A percentile compares a stretch with the other conserved stretches of the same genome.
phyloP scores from a whole-genome alignment of 2,888 invertebrate species.

The Caenorhabditis sulstoni region DNA sequence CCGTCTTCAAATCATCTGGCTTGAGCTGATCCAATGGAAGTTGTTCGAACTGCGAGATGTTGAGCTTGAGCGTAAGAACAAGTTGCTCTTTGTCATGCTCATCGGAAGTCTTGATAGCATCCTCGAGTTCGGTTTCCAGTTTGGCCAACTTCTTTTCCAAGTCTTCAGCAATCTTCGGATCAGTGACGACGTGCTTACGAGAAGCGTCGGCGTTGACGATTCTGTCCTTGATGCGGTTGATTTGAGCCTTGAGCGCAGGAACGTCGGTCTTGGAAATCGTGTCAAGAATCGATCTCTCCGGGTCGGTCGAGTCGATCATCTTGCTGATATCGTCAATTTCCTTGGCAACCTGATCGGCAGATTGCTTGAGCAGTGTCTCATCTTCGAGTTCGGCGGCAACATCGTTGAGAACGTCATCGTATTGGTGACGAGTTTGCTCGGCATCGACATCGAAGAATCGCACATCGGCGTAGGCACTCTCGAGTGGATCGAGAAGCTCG shows the following conservation, averaged over 20 bases:
- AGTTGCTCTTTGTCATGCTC: conserved; percentile 17
- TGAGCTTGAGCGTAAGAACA: conserved; percentile 7
- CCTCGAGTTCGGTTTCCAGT: conserved; percentile 19
- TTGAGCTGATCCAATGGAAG: conserved; percentile 23
- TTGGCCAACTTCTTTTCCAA: conserved; percentile 48
- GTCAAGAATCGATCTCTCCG: conserved; percentile 8
- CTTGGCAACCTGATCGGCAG: conserved; percentile 26
- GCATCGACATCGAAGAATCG: conserved; percentile 71
- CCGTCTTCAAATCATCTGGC: conserved; percentile 29
- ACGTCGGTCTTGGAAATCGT: conserved; percentile 14
- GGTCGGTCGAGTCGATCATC: conserved; percentile 12
- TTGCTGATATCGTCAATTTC: conserved; percentile 44
- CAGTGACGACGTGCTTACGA: conserved; percentile 34
- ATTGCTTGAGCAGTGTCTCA: conserved; percentile 63
- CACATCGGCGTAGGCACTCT: conserved; percentile 70
- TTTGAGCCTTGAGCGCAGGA: conserved; percentile 47
- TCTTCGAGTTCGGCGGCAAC: conserved; percentile 58
- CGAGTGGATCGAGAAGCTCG: conserved; percentile 71
- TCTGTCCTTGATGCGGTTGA: conserved; percentile 37
- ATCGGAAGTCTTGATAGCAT: conserved; percentile 38
- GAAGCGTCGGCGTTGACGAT: conserved; percentile 23
- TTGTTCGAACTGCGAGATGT: conserved; percentile 9
- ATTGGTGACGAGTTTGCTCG: conserved; percentile 70
- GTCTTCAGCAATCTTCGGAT: conserved; percentile 31
- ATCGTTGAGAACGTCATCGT: conserved; percentile 66